Evolutionary conservation across 2,888 invertebrate species (phyloP), one percentile per base, ranked within the genome.

Genomic region (Epirrhoe tristata): DNA sequence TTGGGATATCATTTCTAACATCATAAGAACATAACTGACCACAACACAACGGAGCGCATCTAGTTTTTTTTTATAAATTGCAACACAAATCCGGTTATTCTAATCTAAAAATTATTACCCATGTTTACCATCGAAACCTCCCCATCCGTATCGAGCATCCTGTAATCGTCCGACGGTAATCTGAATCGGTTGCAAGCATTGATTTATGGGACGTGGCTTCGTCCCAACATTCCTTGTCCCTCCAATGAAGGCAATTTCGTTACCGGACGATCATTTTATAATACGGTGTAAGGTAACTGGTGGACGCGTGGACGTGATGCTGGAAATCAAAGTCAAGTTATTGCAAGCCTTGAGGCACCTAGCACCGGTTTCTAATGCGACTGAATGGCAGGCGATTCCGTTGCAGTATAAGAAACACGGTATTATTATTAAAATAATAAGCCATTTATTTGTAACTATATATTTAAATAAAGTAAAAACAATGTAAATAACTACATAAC

Each of bases 121-220:
- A 52, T 61, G 64, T 55, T 55, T 68, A 64, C 58, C 51, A 64
- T 64, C 61, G 55, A 61, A 54, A 63, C 58, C 60, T 55, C 51
- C 61, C 58, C 48, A 58, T 59, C 55, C 59, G 39, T 39, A 59
- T 62, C 31, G 58, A 64, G 71, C 74, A 76, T 78, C 77, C 77
- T 77, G 78, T 80, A 77, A 77, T 77, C 81, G 77, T 75, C 74
- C 77, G 80, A 71, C 81, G 77, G 87, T 85, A 91, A 91, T 90
- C 89, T 88, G 90, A 90, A 90, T 90, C 90, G 84, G 89, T 89
- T 89, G 88, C 88, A 78, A 78, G 79, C 80, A 82, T 86, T 90
- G 91, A 91, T 91, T 91, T 92, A 91, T 91, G 88, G 81, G 83
- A 86, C 83, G 85, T 84, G 84, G 70, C 32, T 82, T 83, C 77